Conservation (phyloP, 2,888 invertebrate genomes). For the Oscheius onirici region DNA sequence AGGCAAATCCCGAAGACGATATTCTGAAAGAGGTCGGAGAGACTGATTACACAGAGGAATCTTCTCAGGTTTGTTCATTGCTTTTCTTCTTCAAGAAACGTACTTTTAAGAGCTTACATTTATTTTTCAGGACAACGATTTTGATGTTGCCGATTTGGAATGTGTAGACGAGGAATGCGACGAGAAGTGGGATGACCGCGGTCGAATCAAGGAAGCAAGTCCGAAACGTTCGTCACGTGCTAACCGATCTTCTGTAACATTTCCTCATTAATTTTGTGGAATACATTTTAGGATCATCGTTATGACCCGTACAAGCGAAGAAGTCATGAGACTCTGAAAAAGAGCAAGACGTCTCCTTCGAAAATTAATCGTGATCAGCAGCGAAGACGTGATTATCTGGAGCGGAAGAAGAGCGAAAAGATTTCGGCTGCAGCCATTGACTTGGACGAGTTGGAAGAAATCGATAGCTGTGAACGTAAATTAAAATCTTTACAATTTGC, state of each 20-base stretch:
- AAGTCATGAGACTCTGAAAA: neutral
- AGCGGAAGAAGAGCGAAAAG: conserved; percentile 8
- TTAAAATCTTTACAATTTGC: neutral
- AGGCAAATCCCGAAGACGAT: conserved; percentile 21
- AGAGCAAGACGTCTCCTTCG: conserved; percentile 2
- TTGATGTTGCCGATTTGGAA: conserved; percentile 37
- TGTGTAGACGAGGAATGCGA: conserved; percentile 41
- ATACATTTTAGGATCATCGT: conserved; percentile 6
- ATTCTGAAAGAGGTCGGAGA: conserved; percentile 23
- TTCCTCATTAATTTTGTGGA: neutral
- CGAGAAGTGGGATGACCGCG: neutral
- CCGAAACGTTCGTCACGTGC: neutral
- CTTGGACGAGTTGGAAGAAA: conserved; percentile 37
- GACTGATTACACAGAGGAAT: conserved; percentile 31
- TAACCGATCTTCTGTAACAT: too few relatives aligned
- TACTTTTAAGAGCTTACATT: neutral
- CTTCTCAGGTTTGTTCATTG: neutral
- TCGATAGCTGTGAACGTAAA: conserved; percentile 43
- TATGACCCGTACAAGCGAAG: conserved; percentile 22
- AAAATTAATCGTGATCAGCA: neutral
- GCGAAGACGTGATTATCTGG: conserved; percentile 6
- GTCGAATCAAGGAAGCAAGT: conserved; percentile 5
- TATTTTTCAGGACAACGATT: conserved; percentile 17
- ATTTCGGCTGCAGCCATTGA: neutral
- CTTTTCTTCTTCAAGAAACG: neutral